A percentile compares a stretch with the other conserved stretches of the same genome.
These are phyloP conservation scores for Drosophila sturtevanti DNA, from an alignment of 1,140 invertebrate genomes.

Conservation along the genomic window DNA sequence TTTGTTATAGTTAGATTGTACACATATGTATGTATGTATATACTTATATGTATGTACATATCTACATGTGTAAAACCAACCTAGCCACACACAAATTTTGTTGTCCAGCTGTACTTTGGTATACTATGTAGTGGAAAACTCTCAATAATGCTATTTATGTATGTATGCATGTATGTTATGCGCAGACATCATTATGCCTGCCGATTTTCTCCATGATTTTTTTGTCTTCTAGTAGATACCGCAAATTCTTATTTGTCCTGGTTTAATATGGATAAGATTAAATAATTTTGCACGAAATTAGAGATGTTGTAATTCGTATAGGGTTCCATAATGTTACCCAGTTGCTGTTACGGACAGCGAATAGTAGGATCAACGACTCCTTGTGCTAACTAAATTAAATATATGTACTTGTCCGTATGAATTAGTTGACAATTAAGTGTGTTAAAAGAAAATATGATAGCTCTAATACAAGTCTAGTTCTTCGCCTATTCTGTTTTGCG, in stretches of 20 bases:
- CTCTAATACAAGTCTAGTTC: no score
- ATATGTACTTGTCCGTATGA: neutral
- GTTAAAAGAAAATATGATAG: no score
- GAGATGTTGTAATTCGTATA: conserved; percentile 33
- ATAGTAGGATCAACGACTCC: neutral
- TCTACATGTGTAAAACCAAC: conserved; percentile 10
- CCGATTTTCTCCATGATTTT: neutral
- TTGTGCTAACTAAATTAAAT: neutral
- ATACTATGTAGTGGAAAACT: neutral
- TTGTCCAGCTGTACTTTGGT: neutral
- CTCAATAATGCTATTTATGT: neutral
- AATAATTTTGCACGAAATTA: conserved; percentile 60
- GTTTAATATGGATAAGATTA: conserved; percentile 29
- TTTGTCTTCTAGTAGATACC: conserved; percentile 15
- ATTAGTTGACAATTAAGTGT: no score
- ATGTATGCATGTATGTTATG: neutral
- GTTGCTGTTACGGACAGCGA: neutral
- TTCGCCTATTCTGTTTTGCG: no score
- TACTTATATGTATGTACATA: no score
- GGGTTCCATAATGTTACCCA: neutral
- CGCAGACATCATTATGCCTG: neutral
- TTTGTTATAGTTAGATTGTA: conserved; percentile 10
- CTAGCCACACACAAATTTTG: conserved; percentile 13
- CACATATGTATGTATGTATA: conserved; percentile 36
- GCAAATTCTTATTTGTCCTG: neutral